Percentiles rank a stretch among this genome's conserved stretches.
Evolutionary conservation across 1,140 invertebrate species (phyloP).

Genomic region (Ooceraea biroi): DNA sequence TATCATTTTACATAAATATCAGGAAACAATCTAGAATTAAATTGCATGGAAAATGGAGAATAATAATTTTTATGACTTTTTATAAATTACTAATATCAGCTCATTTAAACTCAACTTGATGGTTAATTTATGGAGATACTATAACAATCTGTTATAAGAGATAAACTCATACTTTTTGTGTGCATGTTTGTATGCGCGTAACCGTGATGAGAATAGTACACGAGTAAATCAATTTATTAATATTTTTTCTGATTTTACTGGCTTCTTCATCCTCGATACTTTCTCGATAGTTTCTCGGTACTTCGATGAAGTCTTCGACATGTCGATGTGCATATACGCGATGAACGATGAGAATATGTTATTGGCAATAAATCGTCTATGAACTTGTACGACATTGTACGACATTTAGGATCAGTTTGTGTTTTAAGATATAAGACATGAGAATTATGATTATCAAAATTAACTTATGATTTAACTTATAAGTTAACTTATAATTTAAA

Average conservation of each 20-base stretch:
- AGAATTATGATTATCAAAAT: neutral
- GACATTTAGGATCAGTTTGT: neutral
- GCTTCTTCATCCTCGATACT: constrained; percentile 48
- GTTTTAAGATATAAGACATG: neutral
- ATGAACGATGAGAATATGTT: constrained; percentile 25
- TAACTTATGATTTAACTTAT: neutral
- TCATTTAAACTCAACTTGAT: neutral
- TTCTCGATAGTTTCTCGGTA: no score
- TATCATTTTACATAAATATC: neutral
- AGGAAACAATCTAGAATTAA: neutral
- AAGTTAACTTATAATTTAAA: neutral
- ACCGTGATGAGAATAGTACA: constrained; percentile 51
- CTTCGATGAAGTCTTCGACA: constrained; percentile 47
- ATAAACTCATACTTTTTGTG: constrained; percentile 14
- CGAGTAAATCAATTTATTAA: constrained; percentile 7
- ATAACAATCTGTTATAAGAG: constrained; percentile 8
- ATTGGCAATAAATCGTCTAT: constrained; percentile 47
- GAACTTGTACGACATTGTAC: constrained; percentile 52
- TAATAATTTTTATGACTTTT: neutral
- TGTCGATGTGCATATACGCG: constrained; percentile 59
- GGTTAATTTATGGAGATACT: neutral
- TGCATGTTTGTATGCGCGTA: no score
- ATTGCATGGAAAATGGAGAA: neutral
- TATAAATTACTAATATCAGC: neutral
- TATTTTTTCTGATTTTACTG: constrained; percentile 33